Evolutionary conservation across 2,113 vertebrate species (phyloP), one percentile per base, ranked within the genome.

Genomic region (Neopipo cinnamomea): DNA sequence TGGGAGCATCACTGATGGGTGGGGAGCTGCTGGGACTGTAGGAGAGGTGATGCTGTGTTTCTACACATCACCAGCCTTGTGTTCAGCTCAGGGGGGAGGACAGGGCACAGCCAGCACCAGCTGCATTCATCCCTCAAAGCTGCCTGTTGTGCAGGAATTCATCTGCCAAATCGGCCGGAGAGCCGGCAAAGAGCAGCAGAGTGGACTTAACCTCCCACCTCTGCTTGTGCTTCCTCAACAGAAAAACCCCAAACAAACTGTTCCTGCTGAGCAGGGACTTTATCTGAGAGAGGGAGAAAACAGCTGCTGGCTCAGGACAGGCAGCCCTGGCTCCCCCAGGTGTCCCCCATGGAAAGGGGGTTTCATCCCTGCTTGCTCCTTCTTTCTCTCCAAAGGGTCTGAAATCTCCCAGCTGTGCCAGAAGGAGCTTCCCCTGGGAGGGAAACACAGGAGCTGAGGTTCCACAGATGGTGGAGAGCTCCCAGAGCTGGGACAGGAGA

Each of bases 131-230:
- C 46, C 30, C 70, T 91, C 88, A 23, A 20, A 71, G 82, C 70
- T 52, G 80, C 83, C n/a, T 15, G 37, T n/a, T 55, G 68, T 52
- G 89, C 53, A 30, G 84, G 68, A 86, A 41, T 73, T 78, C 89
- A 72, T 92, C 83, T 83, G 82, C 80, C 28, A 63, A 50, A 33
- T 8, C 11, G 33, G 61, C 79, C 52, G 6, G 21, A 39, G 27
- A 83, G 74, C 39, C 31, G 19, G 58, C 80, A 66, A 19, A 70
- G 71, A 90, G 93, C 93, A 63, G 52, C 25, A 4, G 25, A 28
- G 68, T 92, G 72, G 80, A 89, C 58, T 93, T 96, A 88, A 93
- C 93, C 89, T 93, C 62, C 58, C 80, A 61, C 82, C 82, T 77
- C 41, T 12, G 65, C 49, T 94, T 85, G 73, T 93, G 75, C 89